phyloP scores from a whole-genome alignment of 2,888 invertebrate genomes.

The Gymnocheta viridis region DNA sequence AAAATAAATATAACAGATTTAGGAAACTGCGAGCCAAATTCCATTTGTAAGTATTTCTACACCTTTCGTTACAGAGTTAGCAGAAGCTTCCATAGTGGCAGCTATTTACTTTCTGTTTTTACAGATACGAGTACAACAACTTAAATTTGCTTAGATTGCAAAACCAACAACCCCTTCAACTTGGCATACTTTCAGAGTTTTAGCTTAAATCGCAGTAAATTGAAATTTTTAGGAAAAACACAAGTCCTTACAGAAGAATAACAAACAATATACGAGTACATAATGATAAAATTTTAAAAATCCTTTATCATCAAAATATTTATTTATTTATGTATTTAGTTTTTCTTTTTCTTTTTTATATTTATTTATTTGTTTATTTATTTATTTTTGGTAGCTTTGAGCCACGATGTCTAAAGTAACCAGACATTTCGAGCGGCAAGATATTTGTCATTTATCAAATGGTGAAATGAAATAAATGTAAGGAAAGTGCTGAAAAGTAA shows the following conservation, averaged over 20 bases:
- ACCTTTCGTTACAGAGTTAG: neutral
- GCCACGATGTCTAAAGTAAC: neutral
- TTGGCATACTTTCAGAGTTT: neutral
- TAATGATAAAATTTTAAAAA: neutral
- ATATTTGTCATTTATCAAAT: slow-evolving; percentile 37
- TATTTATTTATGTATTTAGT: neutral
- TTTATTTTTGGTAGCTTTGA: neutral
- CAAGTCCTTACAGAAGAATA: neutral
- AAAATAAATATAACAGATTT: slow-evolving; percentile 36
- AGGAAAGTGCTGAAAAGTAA: neutral
- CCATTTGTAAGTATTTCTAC: no score
- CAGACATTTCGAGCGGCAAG: neutral
- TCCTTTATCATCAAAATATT: slow-evolving; percentile 15
- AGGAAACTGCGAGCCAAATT: slow-evolving; percentile 49
- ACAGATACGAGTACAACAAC: neutral
- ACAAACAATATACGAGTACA: neutral
- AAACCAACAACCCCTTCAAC: neutral
- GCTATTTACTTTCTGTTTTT: neutral
- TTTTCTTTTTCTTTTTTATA: neutral
- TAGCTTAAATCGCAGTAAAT: neutral
- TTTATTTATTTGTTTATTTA: neutral
- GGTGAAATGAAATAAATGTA: slow-evolving; percentile 3
- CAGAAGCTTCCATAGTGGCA: neutral
- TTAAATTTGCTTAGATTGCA: neutral
- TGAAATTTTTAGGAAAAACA: slow-evolving; percentile 6